Base-by-base conservation (phyloP, 2,797 vertebrate genomes). In the Oreochromis mossambicus region DNA sequence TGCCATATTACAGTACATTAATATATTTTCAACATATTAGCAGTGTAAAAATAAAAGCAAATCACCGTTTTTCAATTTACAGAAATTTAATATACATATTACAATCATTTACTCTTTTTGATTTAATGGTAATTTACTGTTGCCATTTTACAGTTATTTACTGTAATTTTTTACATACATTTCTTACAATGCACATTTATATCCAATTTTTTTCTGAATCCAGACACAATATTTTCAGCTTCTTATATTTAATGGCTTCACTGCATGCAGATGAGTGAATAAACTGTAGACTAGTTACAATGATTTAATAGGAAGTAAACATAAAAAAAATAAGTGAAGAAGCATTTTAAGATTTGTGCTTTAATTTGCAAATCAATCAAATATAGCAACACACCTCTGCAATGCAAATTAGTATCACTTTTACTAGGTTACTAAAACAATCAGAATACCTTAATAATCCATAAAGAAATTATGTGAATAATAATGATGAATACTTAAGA, bases 201-300 rank as follows among this genome's bases (percentile, higher is more conserved):
- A 34, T 12, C 12, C 4, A 34, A 36, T 63, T 63, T 63, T 12
- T 63, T n/a, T 34, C 32, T 36, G 32, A 12, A 63, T 7, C 34
- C 34, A n/a, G 2, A 7, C 2, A 19, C 52, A 56, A 56, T 56
- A 9, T 56, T 56, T 61, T 61, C 56, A 61, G 17, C 32, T 61
- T 36, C 32, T 0, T 61, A 12, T 61, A 36, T 12, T 61, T 0
- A 19, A n/a, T 0, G 8, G 56, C 56, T 36, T 61, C 29, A 36
- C 29, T 61, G 9, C 56, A 11, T 61, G 5, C 29, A 61, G 56
- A 32, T 34, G 15, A 61, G 15, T 61, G 56, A 61, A 34, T 61
- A 61, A 61, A 61, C 17, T 34, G 17, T 36, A 61, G 29, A 36
- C 56, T 61, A 19, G 32, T 36, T 61, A 0, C 17, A 61, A 61